phyloP scores from a whole-genome alignment of 2,888 invertebrate species.

The Sminthurinus aureus region DNA sequence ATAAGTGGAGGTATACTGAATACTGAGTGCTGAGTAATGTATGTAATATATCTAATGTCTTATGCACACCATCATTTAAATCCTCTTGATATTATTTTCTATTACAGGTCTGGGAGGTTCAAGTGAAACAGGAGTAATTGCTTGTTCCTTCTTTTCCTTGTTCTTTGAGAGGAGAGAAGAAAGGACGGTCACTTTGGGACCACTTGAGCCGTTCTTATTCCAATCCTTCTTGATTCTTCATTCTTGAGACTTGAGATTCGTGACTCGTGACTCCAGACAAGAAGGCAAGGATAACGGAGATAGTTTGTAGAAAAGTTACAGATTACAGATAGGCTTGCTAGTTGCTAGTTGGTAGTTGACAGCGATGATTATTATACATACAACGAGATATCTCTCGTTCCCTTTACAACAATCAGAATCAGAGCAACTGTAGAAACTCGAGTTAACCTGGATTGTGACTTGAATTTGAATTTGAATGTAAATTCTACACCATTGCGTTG shows the following conservation, averaged over 20 bases:
- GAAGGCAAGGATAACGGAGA: too few species aligned
- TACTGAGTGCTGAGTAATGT: too few species aligned
- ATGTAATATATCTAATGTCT: too few species aligned
- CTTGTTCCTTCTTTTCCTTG: background rate
- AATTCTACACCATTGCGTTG: too few species aligned
- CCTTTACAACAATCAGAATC: background rate
- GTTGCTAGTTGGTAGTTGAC: too few species aligned
- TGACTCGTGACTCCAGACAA: too few species aligned
- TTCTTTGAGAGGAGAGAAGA: background rate
- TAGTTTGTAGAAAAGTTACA: too few species aligned
- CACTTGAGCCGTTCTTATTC: background rate
- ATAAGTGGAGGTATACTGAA: too few species aligned
- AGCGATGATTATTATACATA: too few species aligned
- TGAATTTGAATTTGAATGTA: background rate
- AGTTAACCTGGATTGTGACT: background rate
- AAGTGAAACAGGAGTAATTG: background rate
- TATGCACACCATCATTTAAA: too few species aligned
- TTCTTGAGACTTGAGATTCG: too few species aligned
- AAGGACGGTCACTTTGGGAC: background rate
- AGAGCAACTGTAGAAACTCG: background rate
- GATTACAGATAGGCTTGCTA: too few species aligned
- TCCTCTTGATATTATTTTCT: background rate
- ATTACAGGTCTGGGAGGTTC: background rate
- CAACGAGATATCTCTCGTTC: background rate
- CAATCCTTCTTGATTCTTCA: background rate